Evolutionary conservation across 2,113 vertebrate species (phyloP).

Genomic region (Gnathonemus echidnorhynchus): DNA sequence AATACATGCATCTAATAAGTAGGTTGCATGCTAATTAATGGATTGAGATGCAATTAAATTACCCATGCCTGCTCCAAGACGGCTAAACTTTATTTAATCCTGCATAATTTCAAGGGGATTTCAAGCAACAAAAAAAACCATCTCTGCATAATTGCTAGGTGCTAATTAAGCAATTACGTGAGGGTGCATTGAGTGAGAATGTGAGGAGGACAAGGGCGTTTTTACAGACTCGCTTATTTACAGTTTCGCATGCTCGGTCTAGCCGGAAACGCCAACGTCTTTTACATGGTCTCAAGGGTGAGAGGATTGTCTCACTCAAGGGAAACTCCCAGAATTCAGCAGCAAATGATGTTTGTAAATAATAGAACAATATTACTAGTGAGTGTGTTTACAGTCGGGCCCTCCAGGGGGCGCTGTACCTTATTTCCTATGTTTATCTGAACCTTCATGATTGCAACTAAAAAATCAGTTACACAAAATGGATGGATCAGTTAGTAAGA

Average conservation of each 20-base stretch:
- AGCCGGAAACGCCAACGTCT: background rate
- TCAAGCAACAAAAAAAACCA: constrained; percentile 6
- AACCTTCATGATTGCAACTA: background rate
- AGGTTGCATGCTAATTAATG: constrained; percentile 17
- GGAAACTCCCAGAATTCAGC: background rate
- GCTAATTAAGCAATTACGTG: constrained; percentile 14
- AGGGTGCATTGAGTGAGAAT: constrained; percentile 12
- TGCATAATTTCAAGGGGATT: constrained; percentile 15
- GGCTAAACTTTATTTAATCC: constrained; percentile 13
- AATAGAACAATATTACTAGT: background rate
- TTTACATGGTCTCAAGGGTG: background rate
- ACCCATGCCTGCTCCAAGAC: background rate
- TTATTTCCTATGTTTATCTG: background rate
- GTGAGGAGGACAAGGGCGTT: background rate
- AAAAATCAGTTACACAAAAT: background rate
- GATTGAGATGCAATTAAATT: constrained; percentile 16
- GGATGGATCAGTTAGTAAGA: background rate
- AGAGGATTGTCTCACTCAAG: background rate
- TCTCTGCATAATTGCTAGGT: background rate
- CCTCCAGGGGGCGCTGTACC: background rate
- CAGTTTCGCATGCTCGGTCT: background rate
- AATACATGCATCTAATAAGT: constrained; percentile 14
- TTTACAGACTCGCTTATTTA: background rate
- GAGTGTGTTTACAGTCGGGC: background rate
- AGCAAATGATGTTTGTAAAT: background rate